These are phyloP conservation scores for Solenopsis invicta DNA, from an alignment of 1,140 invertebrate genomes.

Conservation along the genomic window DNA sequence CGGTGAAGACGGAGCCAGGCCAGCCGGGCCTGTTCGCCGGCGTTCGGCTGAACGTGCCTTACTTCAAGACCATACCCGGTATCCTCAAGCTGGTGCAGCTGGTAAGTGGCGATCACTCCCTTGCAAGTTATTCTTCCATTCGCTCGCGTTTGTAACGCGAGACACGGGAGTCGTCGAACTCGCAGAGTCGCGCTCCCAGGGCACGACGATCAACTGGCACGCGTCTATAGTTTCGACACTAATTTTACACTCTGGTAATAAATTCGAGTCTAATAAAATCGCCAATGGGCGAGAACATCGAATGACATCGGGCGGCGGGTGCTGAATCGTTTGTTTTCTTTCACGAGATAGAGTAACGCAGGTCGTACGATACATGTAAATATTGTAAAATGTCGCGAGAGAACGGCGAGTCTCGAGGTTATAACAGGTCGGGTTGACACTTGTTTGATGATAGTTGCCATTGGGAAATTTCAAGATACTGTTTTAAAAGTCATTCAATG, in stretches of 20 bases:
- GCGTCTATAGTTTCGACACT: neutral
- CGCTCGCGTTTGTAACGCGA: neutral
- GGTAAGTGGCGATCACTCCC: conserved; percentile 80
- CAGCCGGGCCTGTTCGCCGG: conserved; percentile 79
- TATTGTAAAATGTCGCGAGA: neutral
- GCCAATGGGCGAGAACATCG: neutral
- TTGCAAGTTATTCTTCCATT: neutral
- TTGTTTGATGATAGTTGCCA: neutral
- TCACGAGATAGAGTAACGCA: neutral
- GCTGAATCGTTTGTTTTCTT: neutral
- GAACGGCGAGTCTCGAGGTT: neutral
- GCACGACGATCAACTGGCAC: neutral
- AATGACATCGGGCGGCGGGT: neutral
- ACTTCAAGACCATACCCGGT: conserved; percentile 87
- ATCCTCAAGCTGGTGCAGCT: conserved; percentile 87
- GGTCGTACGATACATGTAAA: neutral
- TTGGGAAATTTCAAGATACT: neutral
- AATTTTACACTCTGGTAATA: neutral
- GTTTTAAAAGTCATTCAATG: neutral
- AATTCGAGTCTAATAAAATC: neutral
- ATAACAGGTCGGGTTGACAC: neutral
- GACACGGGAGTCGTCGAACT: too few species aligned
- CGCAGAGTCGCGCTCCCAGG: too few species aligned
- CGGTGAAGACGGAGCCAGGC: conserved; percentile 80
- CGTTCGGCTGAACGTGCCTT: conserved; percentile 84